Conservation (phyloP, 2,888 invertebrate genomes). For the Temnothorax rugatulus region DNA sequence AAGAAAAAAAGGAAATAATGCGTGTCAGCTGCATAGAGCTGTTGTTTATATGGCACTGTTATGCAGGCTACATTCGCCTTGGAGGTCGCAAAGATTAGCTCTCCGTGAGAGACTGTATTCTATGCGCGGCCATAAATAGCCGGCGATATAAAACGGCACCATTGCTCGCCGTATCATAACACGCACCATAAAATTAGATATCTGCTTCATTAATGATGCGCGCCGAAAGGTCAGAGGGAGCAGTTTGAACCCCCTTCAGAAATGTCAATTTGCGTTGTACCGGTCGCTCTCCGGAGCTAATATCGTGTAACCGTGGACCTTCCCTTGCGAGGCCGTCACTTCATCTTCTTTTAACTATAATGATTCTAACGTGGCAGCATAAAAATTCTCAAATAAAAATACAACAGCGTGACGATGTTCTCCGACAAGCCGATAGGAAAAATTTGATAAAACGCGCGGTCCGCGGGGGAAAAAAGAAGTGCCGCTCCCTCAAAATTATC, state of each 20-base stretch:
- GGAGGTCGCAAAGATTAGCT: conserved; percentile 40
- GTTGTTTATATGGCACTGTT: conserved; percentile 18
- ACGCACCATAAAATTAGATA: conserved; percentile 61
- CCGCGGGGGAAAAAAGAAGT: not conserved
- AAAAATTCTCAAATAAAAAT: conserved; percentile 15
- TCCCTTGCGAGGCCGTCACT: not conserved
- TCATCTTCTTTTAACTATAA: not conserved
- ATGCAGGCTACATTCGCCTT: conserved; percentile 26
- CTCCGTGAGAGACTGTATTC: conserved; percentile 55
- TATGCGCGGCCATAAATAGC: conserved; percentile 51
- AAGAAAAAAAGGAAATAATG: not conserved
- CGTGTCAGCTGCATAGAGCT: not conserved
- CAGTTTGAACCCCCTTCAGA: conserved; percentile 48
- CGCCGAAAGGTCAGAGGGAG: conserved; percentile 60
- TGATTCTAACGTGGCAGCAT: not conserved
- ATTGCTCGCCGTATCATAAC: conserved; percentile 15
- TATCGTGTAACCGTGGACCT: not conserved
- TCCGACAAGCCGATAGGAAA: not conserved
- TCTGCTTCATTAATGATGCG: conserved; percentile 49
- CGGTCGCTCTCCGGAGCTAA: not conserved
- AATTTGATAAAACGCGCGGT: not conserved
- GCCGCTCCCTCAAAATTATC: not conserved
- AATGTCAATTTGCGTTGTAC: conserved; percentile 45
- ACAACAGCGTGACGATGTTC: not conserved
- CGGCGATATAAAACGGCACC: conserved; percentile 26